A percentile compares a stretch with the other conserved stretches of the same genome.
Evolutionary conservation across 2,797 vertebrate species (phyloP).

Genomic region (Phalloptychus januarius): DNA sequence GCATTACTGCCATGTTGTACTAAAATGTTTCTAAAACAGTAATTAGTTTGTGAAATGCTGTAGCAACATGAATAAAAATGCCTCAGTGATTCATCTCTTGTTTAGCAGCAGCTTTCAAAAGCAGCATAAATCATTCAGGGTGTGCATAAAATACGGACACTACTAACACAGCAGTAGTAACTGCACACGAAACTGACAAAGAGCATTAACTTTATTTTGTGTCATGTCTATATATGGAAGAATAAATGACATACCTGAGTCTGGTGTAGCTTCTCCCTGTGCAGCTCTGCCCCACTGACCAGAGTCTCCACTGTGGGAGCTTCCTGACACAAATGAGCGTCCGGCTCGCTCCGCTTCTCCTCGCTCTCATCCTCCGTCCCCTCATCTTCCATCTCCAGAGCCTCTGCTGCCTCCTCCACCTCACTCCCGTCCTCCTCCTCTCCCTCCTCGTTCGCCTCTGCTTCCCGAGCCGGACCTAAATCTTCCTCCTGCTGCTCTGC

Average conservation of each 20-base stretch:
- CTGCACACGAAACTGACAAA: background rate
- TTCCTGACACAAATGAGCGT: slow-evolving; percentile 34
- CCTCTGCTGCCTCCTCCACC: slow-evolving; percentile 61
- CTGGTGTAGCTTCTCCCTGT: slow-evolving; percentile 39
- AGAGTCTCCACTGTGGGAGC: slow-evolving; percentile 58
- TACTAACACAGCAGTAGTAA: background rate
- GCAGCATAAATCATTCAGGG: background rate
- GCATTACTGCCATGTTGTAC: background rate
- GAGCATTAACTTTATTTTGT: background rate
- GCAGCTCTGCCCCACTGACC: slow-evolving; percentile 55
- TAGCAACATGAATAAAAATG: slow-evolving; percentile 1
- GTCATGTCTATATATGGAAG: slow-evolving; percentile 4
- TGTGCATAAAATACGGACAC: background rate
- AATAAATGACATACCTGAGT: slow-evolving; percentile 47
- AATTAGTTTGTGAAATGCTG: background rate
- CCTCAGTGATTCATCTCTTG: background rate
- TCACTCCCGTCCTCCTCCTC: slow-evolving; percentile 43
- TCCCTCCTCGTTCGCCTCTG: slow-evolving; percentile 54
- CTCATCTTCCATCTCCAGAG: slow-evolving; percentile 67
- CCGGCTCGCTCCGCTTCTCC: slow-evolving; percentile 38
- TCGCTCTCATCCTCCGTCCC: slow-evolving; percentile 69
- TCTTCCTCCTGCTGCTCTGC: slow-evolving; percentile 71
- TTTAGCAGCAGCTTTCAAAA: too few relatives aligned
- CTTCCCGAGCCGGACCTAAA: slow-evolving; percentile 49
- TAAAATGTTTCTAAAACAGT: background rate